Base-by-base conservation (phyloP, 2,888 invertebrate species). In the Globia sparganii region DNA sequence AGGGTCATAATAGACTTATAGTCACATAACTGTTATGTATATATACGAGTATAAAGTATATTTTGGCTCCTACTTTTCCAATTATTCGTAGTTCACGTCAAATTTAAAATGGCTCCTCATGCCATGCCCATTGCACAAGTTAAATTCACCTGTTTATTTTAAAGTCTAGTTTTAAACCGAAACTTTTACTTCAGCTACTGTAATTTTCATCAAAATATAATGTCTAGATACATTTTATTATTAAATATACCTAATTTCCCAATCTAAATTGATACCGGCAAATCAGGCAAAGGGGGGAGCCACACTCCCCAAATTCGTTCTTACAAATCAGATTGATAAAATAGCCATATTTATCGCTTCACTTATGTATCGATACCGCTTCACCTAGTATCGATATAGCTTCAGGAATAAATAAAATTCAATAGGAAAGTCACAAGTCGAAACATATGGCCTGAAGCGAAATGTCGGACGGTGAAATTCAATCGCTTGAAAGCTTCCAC, bases 381-480 rank as follows among this genome's bases (percentile, higher is more conserved):
- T 69, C 77, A 87, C 77, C 61, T 77, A 79, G 75, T 76, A 83
- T 79, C 77, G 77, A 75, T 74, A 81, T 81, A 77, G 80, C 74
- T 80, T 72, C 49, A 69, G 81, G 85, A 73, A 84, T 89, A 88
- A 91, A 90, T 87, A 86, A 90, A 93, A 92, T 91, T 90, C 88
- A 91, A 92, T 89, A 88, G 90, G 76, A 85, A 90, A 91, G 89
- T 91, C 89, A 84, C 87, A 91, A 91, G 91, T 91, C 85, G 90
- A 88, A 90, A 90, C 92, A 91, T 90, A 92, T 92, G 92, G 93
- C 91, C 87, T 66, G 77, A 72, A 87, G 90, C 89, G 78, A 83
- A 85, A 90, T 86, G 86, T 79, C 81, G 72, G 84, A 87, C 88
- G 87, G 77, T 80, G 87, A 87, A 91, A 89, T 89, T 90, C 91